These are phyloP conservation scores for Oryzias curvinotus DNA, from an alignment of 2,113 vertebrate genomes.

Conservation along the genomic window DNA sequence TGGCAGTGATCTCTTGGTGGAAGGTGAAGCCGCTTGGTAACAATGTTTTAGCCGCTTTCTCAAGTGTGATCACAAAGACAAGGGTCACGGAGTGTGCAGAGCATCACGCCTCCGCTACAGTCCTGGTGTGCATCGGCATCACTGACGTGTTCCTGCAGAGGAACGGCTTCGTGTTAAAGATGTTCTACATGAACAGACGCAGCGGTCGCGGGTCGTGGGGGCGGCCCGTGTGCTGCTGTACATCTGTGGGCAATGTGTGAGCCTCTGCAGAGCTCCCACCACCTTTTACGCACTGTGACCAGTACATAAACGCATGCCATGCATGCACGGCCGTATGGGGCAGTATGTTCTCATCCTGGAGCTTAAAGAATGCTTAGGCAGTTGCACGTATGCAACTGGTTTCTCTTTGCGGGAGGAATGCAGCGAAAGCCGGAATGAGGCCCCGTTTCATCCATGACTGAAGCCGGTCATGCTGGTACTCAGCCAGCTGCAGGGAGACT, in stretches of 20 bases:
- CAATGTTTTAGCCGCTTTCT: too few relatives aligned
- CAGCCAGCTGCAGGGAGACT: not conserved
- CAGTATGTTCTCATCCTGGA: not conserved
- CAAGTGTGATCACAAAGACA: too few relatives aligned
- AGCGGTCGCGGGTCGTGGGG: too few relatives aligned
- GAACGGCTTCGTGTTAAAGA: not conserved
- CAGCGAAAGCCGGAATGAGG: conserved; percentile 11
- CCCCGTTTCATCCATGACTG: not conserved
- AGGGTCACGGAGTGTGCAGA: not conserved
- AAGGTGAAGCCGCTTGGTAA: too few relatives aligned
- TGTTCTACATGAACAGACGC: not conserved
- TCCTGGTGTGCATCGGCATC: not conserved
- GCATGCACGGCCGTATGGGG: fast-evolving
- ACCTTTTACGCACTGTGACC: not conserved
- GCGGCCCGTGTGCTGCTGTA: conserved; percentile 8
- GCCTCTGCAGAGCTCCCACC: not conserved
- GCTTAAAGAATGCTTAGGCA: conserved; percentile 1
- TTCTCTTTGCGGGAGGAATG: conserved; percentile 25
- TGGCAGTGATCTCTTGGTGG: too few relatives aligned
- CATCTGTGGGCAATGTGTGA: conserved; percentile 29
- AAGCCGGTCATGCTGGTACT: conserved; percentile 14
- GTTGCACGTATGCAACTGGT: not conserved
- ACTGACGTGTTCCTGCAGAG: not conserved
- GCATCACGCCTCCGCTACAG: not conserved
- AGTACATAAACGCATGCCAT: not conserved